Evolutionary conservation across 2,797 vertebrate species (phyloP), one percentile per base, ranked within the genome.

Genomic region (Spinibarbus caldwelli): DNA sequence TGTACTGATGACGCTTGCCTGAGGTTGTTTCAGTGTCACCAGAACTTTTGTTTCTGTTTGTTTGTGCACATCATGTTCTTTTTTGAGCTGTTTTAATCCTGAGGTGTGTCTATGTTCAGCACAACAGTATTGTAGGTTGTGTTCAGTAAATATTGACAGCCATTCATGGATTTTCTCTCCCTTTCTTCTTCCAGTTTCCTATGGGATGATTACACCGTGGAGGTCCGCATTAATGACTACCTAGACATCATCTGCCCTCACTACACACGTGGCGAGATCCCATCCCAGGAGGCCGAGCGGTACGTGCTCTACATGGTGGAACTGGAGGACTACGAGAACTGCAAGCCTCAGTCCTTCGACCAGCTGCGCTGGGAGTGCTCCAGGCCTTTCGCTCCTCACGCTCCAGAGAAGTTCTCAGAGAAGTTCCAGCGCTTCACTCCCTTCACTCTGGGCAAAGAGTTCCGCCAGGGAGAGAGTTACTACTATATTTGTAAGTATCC

Each of bases 401-500:
- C 96, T 1, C 97, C 98, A 0, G 97, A 98, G 89, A 97, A 96
- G 80, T 97, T 99, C 90, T 97, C 97, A 0, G 98, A 99, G 90
- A 99, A 98, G 90, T 98, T 99, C 92, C 98, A 98, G 89, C 97
- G 97, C 78, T 99, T 96, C 89, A 98, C 97, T 0, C 96, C 98
- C 71, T 99, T 99, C 92, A 97, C 97, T 0, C 91, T 98, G 86
- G 97, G 97, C 86, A 98, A 98, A 83, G 98, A 99, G 92, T 99
- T 99, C 92, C 95, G 91, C 84, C 96, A 96, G 84, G 97, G 97
- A 41, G 96, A 97, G 89, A 97, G 95, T 90, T 99, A 99, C 90
- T 99, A 98, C 91, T 99, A 99, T 82, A 97, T 99, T 93, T 99
- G 98, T 99, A 93, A 97, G 98, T 94, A 7, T 66, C 52, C 29